Evolutionary conservation across 2,113 vertebrate species (phyloP), one percentile per base, ranked within the genome.

Genomic region (Corythornis vintsioides): DNA sequence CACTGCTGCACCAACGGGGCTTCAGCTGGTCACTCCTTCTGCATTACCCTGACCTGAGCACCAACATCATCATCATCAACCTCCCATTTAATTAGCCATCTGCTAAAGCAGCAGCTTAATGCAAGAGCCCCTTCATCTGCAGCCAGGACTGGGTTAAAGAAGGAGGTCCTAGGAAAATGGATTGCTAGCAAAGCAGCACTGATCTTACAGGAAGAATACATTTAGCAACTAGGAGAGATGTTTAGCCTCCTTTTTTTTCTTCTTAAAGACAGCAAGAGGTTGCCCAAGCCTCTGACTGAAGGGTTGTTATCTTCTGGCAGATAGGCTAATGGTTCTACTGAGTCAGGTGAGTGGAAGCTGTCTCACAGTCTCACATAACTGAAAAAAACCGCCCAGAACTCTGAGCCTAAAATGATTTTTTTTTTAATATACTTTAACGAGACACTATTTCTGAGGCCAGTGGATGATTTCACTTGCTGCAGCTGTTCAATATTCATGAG

Each of bases 401-500:
- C 69, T 57, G 35, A 83, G 21, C 26, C 45, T 67, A 60, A 92
- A 89, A 69, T 91, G 5, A 64, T 67, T 91, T 92, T 93, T 87
- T 76, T 89, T 90, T 38, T 10, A 38, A 50, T 50, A 64, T 71
- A 53, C n/a, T 94, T 93, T 85, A 95, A 60, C 0, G 0, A 94
- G 86, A 43, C 38, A 71, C 42, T 53, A 18, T 83, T 96, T 91
- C 89, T 91, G 65, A 91, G 84, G 40, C 56, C 9, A 53, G 53
- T 91, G 64, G 63, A 73, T 89, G 69, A 87, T 89, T 96, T 92
- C 89, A 88, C 67, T 91, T 95, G 89, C 89, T 92, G 81, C 90
- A 86, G 91, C 31, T 29, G 92, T 91, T 94, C 92, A 94, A 94
- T 93, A 95, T 96, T 95, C 82, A 93, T 89, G 75, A 85, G 86